phyloP scores from a whole-genome alignment of 2,113 vertebrate genomes.

The Gymnogyps californianus region DNA sequence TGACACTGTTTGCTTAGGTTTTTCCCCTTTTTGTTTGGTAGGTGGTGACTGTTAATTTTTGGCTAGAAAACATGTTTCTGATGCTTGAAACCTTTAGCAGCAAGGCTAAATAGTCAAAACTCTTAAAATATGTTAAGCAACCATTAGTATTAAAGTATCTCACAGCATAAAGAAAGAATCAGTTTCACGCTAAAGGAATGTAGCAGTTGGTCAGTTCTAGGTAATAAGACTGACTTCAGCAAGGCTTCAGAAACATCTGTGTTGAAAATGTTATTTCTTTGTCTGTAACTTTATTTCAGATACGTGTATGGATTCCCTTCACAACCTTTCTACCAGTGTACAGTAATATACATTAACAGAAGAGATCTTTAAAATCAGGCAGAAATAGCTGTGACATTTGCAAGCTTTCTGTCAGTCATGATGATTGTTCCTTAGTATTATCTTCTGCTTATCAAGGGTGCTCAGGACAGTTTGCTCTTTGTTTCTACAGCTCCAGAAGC shows the following conservation, averaged over 20 bases:
- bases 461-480: not conserved
- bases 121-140: not conserved
- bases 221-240: not conserved
- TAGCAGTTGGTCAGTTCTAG: not conserved
- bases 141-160: not conserved
- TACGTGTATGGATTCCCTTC: not conserved
- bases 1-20: not conserved
- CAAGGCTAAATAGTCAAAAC: not conserved
- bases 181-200: not conserved
- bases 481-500: not conserved
- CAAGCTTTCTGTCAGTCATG: not conserved
- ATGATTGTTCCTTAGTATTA: not conserved
- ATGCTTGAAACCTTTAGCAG: not conserved
- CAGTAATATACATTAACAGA: not conserved
- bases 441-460: not conserved
- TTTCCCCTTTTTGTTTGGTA: not conserved
- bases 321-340: not conserved
- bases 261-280: not conserved
- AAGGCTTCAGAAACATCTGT: not conserved
- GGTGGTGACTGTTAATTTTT: not conserved
- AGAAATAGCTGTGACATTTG: not conserved
- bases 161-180: not conserved
- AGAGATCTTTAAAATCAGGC: not conserved
- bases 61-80: not conserved
- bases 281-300: not conserved